Percentiles rank a stretch among this genome's conserved stretches.
These are phyloP conservation scores for Phalera bucephala DNA, from an alignment of 2,888 invertebrate species.

Conservation along the genomic window DNA sequence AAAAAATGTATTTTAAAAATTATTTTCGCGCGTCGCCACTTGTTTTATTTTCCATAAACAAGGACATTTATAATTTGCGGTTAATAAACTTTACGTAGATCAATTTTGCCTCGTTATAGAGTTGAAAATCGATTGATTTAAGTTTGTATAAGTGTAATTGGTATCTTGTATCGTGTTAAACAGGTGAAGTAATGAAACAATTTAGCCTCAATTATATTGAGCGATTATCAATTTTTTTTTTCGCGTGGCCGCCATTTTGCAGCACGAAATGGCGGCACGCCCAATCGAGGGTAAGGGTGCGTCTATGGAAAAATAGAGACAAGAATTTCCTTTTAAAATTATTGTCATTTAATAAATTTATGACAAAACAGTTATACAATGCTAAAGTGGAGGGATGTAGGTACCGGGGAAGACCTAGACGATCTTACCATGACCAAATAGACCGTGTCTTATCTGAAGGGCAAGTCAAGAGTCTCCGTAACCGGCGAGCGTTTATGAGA, in stretches of 20 bases:
- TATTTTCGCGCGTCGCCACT: slow-evolving; percentile 38
- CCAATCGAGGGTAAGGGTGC: slow-evolving; percentile 29
- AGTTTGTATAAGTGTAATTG: slow-evolving; percentile 8
- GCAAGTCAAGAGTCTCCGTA: too few species aligned
- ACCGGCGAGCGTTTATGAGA: too few species aligned
- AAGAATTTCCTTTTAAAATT: too few species aligned
- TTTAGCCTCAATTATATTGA: slow-evolving; percentile 60
- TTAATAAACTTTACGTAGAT: too few species aligned
- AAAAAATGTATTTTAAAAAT: slow-evolving; percentile 6
- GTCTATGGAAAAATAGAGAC: neutral
- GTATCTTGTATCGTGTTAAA: slow-evolving; percentile 25
- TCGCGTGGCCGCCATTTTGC: slow-evolving; percentile 61
- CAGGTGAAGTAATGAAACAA: slow-evolving; percentile 70
- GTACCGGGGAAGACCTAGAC: too few species aligned
- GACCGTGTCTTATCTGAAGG: too few species aligned
- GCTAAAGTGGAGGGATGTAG: too few species aligned
- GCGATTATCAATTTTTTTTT: slow-evolving; percentile 53
- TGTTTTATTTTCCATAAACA: slow-evolving; percentile 15
- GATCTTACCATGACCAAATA: too few species aligned
- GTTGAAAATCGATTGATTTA: slow-evolving; percentile 5
- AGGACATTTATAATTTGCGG: slow-evolving; percentile 11
- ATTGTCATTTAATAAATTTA: too few species aligned
- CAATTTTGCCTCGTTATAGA: slow-evolving; percentile 16
- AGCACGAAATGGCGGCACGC: slow-evolving; percentile 47
- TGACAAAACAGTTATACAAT: too few species aligned